Conservation (phyloP, 2,888 invertebrate genomes). For the Cordilura impudica region DNA sequence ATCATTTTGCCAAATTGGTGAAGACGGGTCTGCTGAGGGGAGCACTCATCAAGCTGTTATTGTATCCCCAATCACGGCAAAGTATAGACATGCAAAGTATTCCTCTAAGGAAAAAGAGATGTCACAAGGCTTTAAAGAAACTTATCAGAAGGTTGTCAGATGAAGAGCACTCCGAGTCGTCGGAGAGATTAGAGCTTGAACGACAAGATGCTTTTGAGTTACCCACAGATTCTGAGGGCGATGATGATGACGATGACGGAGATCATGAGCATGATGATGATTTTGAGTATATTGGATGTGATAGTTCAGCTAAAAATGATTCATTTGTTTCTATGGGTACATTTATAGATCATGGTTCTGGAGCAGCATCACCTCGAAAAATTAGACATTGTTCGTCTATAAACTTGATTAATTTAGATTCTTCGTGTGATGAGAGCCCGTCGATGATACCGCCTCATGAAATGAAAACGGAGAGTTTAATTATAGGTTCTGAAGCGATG, state of each 20-base stretch:
- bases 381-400: slow-evolving; percentile 72
- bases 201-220: slow-evolving; percentile 81
- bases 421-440: slow-evolving; percentile 65
- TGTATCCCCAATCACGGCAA: slow-evolving; percentile 83
- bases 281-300: slow-evolving; percentile 84
- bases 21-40: slow-evolving; percentile 85
- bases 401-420: slow-evolving; percentile 73
- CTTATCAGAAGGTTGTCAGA: slow-evolving; percentile 64
- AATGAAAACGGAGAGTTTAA: slow-evolving; percentile 72
- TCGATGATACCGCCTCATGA: slow-evolving; percentile 54
- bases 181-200: slow-evolving; percentile 74
- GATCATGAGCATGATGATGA: slow-evolving; percentile 64
- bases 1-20: slow-evolving; percentile 86
- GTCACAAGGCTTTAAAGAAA: slow-evolving; percentile 76
- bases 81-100: slow-evolving; percentile 80
- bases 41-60: slow-evolving; percentile 85
- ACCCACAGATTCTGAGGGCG: slow-evolving; percentile 78
- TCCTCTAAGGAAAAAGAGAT: slow-evolving; percentile 78
- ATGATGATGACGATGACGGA: slow-evolving; percentile 71
- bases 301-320: slow-evolving; percentile 78
- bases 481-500: slow-evolving; percentile 76
- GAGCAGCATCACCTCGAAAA: slow-evolving; percentile 55
- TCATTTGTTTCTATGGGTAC: slow-evolving; percentile 77
- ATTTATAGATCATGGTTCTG: slow-evolving; percentile 79
- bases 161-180: slow-evolving; percentile 59